These are phyloP conservation scores for Caenorhabditis remanei DNA, from an alignment of 1,140 invertebrate species.

Conservation along the genomic window DNA sequence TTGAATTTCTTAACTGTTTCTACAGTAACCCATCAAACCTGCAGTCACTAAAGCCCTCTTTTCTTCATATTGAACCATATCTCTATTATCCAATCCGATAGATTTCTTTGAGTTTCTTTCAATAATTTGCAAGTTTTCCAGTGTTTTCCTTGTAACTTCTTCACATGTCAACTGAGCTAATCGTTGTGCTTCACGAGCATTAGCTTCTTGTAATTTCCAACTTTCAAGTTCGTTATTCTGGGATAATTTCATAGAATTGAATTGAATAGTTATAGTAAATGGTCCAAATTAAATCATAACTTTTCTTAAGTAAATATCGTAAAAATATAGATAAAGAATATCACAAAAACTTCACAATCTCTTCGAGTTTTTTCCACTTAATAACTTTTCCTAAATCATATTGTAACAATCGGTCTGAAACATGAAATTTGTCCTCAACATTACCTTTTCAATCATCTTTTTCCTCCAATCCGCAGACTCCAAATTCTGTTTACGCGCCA, in stretches of 20 bases:
- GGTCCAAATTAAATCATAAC: too few relatives aligned
- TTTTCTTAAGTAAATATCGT: too few relatives aligned
- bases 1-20: not conserved
- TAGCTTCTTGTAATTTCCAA: conserved; percentile 42
- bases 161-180: conserved; percentile 45
- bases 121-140: conserved; percentile 25
- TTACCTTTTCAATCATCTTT: conserved; percentile 23
- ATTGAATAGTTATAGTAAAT: too few relatives aligned
- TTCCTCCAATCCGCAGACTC: conserved; percentile 14
- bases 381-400: too few relatives aligned
- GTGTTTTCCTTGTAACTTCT: conserved; percentile 29
- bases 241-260: not conserved
- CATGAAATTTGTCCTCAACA: not conserved
- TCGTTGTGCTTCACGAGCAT: conserved; percentile 26
- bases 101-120: conserved; percentile 46
- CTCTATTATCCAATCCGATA: conserved; percentile 56
- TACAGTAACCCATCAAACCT: conserved; percentile 7
- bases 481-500: conserved; percentile 56
- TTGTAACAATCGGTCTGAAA: too few relatives aligned
- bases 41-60: conserved; percentile 43
- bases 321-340: too few relatives aligned
- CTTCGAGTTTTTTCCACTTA: too few relatives aligned
- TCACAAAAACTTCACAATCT: too few relatives aligned
- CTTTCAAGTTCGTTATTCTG: conserved; percentile 44
- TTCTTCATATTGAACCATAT: not conserved